Evolutionary conservation across 2,888 invertebrate genomes (phyloP), one percentile per base, ranked within the genome.

Genomic region (Mythimna lalbum): DNA sequence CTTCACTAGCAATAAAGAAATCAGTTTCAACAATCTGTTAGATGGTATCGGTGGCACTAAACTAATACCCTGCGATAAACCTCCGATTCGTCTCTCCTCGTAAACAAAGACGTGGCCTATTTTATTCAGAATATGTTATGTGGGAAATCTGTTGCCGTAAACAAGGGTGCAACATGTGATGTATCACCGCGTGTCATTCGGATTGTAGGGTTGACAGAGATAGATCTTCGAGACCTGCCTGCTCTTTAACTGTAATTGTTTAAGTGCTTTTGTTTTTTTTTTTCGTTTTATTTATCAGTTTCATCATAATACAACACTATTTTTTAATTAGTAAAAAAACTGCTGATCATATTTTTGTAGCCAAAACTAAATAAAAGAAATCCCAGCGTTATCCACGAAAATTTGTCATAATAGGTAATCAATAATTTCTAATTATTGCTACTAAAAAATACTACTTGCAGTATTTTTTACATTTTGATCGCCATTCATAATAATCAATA

Each of bases 121-220:
- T 76, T 77, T 65, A 59, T 21, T 21, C 43, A n/a, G 60, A 49
- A 65, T 76, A 72, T 73, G 63, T 73, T 75, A 56, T 43, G 19
- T 36, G 17, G 43, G 63, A 43, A 67, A 67, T 67, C 50, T 60
- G 59, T 73, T 67, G 47, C 55, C 53, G 73, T 67, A 77, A 78
- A 73, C 69, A 76, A 78, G 76, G 76, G 76, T 63, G 76, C 60
- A 78, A 39, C 47, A 63, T 4, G 68, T 63, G 52, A 78, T 78
- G 52, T 78, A 76, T 76, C 47, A 63, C 63, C 56, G 14, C 17
- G 33, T 73, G 63, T 69, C 74, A 74, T 69, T 69, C 19, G 19
- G 67, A 68, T 60, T 72, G 72, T 47, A 36, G 36, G 49, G 36
- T 57, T 53, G 80, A 71, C 63, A 62, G 19, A 65, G 78, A 78